Evolutionary conservation across 2,888 invertebrate genomes (phyloP).

Genomic region (Emmelina monodactyla): DNA sequence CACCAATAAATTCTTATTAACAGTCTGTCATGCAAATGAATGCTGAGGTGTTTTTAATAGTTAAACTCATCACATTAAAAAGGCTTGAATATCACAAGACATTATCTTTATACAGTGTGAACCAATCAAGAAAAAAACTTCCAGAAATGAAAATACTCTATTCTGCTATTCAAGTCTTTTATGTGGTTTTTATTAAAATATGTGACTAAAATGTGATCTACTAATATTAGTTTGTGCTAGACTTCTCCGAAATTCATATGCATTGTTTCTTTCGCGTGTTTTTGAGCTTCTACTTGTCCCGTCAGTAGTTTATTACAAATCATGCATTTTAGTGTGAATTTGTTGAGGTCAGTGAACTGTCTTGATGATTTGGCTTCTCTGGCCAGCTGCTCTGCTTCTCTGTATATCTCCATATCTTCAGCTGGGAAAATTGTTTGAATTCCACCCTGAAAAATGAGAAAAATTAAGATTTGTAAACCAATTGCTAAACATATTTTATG

Average conservation of each 20-base stretch:
- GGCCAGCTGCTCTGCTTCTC: constrained; percentile 85
- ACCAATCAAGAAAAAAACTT: no score
- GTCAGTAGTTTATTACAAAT: constrained; percentile 79
- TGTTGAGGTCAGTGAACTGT: constrained; percentile 90
- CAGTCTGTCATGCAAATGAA: no score
- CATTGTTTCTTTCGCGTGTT: constrained; percentile 84
- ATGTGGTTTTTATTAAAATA: no score
- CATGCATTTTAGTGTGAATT: constrained; percentile 84
- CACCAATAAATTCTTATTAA: no score
- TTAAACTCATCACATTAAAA: no score
- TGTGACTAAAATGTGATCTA: no score
- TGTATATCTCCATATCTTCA: constrained; percentile 74
- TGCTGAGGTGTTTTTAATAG: no score
- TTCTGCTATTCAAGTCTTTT: no score
- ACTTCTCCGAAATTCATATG: constrained; percentile 85
- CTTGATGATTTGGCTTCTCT: constrained; percentile 87
- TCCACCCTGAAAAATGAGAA: constrained; percentile 68
- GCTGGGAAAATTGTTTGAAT: constrained; percentile 82
- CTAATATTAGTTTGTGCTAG: constrained; percentile 47
- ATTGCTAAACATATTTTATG: no score
- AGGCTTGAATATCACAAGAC: no score
- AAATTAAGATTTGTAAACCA: constrained; percentile 10
- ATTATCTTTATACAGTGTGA: no score
- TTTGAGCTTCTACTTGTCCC: constrained; percentile 83
- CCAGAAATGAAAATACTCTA: no score